phyloP scores from a whole-genome alignment of 2,888 invertebrate species.

The Drosophila atripex region DNA sequence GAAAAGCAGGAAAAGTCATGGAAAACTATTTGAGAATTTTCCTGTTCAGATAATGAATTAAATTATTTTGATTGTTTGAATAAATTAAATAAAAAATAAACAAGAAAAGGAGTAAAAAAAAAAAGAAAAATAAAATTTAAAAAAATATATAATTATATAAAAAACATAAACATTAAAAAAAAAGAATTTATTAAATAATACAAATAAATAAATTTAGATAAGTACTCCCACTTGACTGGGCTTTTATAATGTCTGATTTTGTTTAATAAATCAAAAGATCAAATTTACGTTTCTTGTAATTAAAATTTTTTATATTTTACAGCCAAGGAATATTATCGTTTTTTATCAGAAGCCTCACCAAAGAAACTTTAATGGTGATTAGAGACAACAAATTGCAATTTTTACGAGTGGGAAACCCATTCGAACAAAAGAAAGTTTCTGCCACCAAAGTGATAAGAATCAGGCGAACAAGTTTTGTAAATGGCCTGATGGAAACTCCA shows the following conservation, averaged over 20 bases:
- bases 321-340: background rate
- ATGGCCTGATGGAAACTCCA: slow-evolving; percentile 6
- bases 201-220: too few relatives aligned
- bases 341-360: background rate
- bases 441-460: slow-evolving; percentile 23
- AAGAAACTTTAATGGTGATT: slow-evolving; percentile 8
- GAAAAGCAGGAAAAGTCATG: too few relatives aligned
- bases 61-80: background rate
- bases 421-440: slow-evolving; percentile 14
- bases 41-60: background rate
- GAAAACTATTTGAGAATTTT: slow-evolving; percentile 4
- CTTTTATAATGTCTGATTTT: background rate
- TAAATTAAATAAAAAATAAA: background rate
- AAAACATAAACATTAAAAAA: background rate
- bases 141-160: too few relatives aligned
- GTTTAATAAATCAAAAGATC: background rate
- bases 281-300: background rate
- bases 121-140: too few relatives aligned
- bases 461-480: slow-evolving; percentile 19
- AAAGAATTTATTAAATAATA: background rate
- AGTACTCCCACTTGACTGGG: too few relatives aligned
- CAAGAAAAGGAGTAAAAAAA: too few relatives aligned
- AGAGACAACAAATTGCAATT: slow-evolving; percentile 39
- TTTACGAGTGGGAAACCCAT: slow-evolving; percentile 34
- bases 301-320: background rate